Base-by-base conservation (phyloP, 2,888 invertebrate genomes). In the Sturmia bella region DNA sequence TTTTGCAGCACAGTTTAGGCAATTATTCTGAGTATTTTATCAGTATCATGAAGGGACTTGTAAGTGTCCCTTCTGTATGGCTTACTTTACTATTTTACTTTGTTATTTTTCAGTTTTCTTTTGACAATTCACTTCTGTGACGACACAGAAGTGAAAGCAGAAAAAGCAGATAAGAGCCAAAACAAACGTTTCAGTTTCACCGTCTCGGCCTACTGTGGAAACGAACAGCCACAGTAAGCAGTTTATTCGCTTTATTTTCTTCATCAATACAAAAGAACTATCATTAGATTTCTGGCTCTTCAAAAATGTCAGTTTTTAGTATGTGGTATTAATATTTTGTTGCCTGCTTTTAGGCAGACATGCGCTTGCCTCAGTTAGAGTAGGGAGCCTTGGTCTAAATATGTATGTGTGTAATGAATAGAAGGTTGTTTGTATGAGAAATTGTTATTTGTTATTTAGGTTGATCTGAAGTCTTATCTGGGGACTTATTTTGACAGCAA, bases 391-490 rank as follows among this genome's bases (percentile, higher is more conserved):
- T 17, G n/a, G n/a, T 21, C 11, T 21, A 24, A 32, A 32, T 32
- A 32, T 32, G 7, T n/a, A n/a, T n/a, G n/a, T 45, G 13, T 39
- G 32, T 52, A 27, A 43, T 32, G 32, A 43, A 15, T 2, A 48
- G 13, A 56, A 54, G 54, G 21, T 70, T 39, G 41, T 41, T 41
- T 78, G 48, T 73, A 63, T 56, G 59, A n/a, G 66, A 79, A 81
- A 83, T 83, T 79, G 61, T 84, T 81, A 74, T 83, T 79, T 76
- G 79, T 83, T 84, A 76, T 68, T 69, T 57, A 79, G 73, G 73
- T 66, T 79, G 84, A 74, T 66, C 70, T 73, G 68, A 45, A 70
- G 70, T 50, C 73, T 81, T 76, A 83, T 70, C 78, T 68, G 39
- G 52, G 66, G 61, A 75, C 64, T 83, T 78, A 80, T 73, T 32